phyloP scores from a whole-genome alignment of 2,797 vertebrate species.

The Lepidocolaptes lacrymiger region DNA sequence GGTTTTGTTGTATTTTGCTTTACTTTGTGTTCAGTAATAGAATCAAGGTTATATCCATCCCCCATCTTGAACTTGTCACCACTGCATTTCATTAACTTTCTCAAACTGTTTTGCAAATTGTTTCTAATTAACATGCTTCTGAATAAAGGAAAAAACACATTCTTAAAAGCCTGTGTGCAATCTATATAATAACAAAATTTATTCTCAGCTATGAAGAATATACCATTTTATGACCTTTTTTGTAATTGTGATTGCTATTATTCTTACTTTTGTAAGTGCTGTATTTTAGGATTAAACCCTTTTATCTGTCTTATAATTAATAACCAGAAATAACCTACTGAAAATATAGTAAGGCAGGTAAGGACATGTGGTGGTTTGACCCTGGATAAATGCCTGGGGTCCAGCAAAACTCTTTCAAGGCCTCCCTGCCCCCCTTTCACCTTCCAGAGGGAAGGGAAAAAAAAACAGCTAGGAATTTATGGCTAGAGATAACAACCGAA shows the following conservation, averaged over 20 bases:
- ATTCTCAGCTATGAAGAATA: neutral
- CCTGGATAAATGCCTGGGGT: too few species aligned
- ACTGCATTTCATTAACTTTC: slow-evolving; percentile 15
- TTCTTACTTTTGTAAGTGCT: neutral
- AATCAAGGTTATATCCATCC: neutral
- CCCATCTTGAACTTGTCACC: neutral
- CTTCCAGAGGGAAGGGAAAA: too few species aligned
- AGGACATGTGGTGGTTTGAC: neutral
- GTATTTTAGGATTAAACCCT: neutral
- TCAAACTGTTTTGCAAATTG: slow-evolving; percentile 8
- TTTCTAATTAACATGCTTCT: slow-evolving; percentile 1
- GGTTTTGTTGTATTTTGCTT: neutral
- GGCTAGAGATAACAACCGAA: too few species aligned
- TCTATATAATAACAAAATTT: neutral
- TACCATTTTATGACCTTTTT: neutral
- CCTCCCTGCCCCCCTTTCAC: too few species aligned
- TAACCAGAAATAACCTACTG: neutral
- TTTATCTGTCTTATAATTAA: neutral
- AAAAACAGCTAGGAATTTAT: too few species aligned
- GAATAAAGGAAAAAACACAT: neutral
- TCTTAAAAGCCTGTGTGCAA: neutral
- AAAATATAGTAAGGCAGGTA: neutral
- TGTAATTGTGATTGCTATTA: neutral
- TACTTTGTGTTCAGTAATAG: neutral
- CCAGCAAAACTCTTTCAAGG: too few species aligned